Conservation (phyloP, 2,797 vertebrate species). For the Heterohyrax brucei region DNA sequence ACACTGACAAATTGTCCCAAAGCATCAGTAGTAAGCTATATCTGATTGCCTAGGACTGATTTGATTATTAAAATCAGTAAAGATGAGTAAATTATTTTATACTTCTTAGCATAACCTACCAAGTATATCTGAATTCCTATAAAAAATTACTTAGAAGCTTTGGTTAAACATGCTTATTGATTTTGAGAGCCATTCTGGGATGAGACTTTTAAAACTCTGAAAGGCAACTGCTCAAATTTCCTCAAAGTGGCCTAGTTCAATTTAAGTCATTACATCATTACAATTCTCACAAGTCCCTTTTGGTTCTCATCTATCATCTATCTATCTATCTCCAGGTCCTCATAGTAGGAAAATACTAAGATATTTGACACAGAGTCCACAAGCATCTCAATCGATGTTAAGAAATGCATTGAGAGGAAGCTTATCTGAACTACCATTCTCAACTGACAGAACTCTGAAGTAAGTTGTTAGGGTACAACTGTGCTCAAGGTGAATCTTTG, state of each 20-base stretch:
- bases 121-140: constrained; percentile 55
- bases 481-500: background rate
- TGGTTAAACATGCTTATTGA: constrained; percentile 28
- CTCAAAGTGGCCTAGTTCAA: background rate
- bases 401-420: constrained; percentile 24
- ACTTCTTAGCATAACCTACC: background rate
- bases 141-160: constrained; percentile 2
- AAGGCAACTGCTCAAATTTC: constrained; percentile 29
- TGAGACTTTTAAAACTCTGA: background rate
- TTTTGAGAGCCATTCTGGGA: background rate
- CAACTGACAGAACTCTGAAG: background rate
- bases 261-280: background rate
- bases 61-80: background rate
- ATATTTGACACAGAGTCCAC: background rate
- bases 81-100: constrained; percentile 32
- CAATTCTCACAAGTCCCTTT: background rate
- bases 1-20: background rate
- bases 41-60: background rate
- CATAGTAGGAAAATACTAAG: background rate
- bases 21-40: background rate
- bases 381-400: background rate
- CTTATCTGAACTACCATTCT: constrained; percentile 34
- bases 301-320: background rate
- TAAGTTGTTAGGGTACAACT: background rate
- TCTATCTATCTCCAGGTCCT: background rate